Percentiles rank a stretch among this genome's conserved stretches.
These are phyloP conservation scores for Halcyon badia DNA, from an alignment of 2,797 vertebrate species.

Conservation along the genomic window DNA sequence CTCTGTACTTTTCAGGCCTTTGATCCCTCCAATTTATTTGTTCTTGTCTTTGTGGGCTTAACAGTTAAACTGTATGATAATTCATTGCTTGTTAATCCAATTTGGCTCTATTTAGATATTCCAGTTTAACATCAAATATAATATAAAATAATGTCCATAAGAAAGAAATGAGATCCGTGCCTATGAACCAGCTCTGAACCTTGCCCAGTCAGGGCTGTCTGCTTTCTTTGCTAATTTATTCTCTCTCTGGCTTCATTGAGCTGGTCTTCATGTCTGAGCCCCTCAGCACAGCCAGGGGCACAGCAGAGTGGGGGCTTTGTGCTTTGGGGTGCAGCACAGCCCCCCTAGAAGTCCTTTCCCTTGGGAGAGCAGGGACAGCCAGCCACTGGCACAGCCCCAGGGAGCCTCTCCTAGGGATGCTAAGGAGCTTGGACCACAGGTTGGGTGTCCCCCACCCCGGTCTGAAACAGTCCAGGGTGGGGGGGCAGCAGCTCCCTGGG, in stretches of 20 bases:
- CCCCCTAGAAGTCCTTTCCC: neutral
- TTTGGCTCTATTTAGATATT: constrained; percentile 53
- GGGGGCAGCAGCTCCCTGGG: neutral
- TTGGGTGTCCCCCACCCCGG: too few relatives aligned
- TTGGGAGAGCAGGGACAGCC: accelerated
- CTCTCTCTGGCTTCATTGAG: neutral
- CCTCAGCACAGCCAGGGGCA: accelerated
- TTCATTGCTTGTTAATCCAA: constrained; percentile 58
- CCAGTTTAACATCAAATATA: constrained; percentile 46
- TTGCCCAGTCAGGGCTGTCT: neutral
- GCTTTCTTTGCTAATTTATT: neutral
- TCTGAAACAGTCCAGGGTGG: too few relatives aligned
- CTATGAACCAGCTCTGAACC: neutral
- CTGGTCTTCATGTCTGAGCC: accelerated
- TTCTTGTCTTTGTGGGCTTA: constrained; percentile 51
- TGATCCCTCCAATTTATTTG: constrained; percentile 61
- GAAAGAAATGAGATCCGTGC: neutral
- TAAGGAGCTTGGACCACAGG: accelerated
- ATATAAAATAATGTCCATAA: constrained; percentile 38
- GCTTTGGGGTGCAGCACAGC: neutral
- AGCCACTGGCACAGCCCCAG: accelerated
- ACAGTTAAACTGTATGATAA: constrained; percentile 34
- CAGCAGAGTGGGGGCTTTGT: accelerated
- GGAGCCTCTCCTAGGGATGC: accelerated
- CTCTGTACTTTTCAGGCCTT: constrained; percentile 18